phyloP scores from a whole-genome alignment of 1,140 invertebrate species.

The Plectrocnemia conspersa region DNA sequence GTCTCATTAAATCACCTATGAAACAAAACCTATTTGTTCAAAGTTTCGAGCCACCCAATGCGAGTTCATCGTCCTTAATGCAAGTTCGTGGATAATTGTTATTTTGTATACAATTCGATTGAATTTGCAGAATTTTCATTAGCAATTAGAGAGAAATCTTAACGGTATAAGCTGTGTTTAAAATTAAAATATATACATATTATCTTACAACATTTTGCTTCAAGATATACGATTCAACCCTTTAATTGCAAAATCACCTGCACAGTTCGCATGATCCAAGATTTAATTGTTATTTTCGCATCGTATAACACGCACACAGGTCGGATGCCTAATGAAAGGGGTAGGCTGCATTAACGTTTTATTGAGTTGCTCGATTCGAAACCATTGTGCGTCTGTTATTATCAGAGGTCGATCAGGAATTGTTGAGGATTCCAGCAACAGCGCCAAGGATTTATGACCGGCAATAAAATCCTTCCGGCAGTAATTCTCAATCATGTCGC shows the following conservation, averaged over 20 bases:
- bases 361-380: constrained; percentile 14
- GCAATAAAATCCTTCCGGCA: constrained; percentile 14
- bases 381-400: constrained; percentile 26
- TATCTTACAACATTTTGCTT: constrained; percentile 5
- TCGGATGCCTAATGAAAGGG: constrained; percentile 5
- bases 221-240: constrained; percentile 16
- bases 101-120: too few relatives aligned
- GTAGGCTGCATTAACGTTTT: constrained; percentile 28
- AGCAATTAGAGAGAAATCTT: too few relatives aligned
- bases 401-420: constrained; percentile 14
- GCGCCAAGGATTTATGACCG: constrained; percentile 9
- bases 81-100: too few relatives aligned
- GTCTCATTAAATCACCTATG: constrained; percentile 34
- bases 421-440: constrained; percentile 11
- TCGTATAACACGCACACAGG: too few relatives aligned
- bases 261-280: neutral
- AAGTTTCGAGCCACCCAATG: constrained; percentile 20
- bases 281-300: constrained; percentile 2
- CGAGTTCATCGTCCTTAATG: too few relatives aligned
- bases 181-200: too few relatives aligned
- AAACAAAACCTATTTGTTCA: constrained; percentile 31
- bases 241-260: constrained; percentile 16
- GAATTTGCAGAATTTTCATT: too few relatives aligned
- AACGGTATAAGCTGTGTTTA: too few relatives aligned
- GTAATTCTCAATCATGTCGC: constrained; percentile 20